Percentiles rank a stretch among this genome's conserved stretches.
phyloP scores from a whole-genome alignment of 2,888 invertebrate species.

The Maniola hyperantus region DNA sequence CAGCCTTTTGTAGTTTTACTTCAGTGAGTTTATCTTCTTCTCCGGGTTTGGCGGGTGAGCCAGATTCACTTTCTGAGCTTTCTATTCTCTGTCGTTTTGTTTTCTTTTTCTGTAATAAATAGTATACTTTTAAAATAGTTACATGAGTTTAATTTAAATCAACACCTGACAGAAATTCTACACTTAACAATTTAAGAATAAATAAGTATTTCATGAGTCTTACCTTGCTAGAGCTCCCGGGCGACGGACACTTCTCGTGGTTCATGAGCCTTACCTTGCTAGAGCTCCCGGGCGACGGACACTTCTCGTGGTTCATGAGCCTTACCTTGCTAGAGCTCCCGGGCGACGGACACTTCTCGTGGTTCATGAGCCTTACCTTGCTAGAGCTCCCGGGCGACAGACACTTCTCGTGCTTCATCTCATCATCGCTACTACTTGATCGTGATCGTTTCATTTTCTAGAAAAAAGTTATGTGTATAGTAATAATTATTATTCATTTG shows the following conservation, averaged over 20 bases:
- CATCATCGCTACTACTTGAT: conserved; percentile 62
- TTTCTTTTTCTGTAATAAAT: conserved; percentile 53
- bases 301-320: conserved; percentile 42
- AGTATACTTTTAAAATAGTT: not conserved
- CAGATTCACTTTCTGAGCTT: conserved; percentile 67
- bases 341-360: conserved; percentile 42
- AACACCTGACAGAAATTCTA: too few species aligned
- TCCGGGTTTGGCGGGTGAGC: conserved; percentile 35
- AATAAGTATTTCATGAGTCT: too few species aligned
- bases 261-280: conserved; percentile 42
- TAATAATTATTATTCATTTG: conserved; percentile 10
- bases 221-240: conserved; percentile 37
- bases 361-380: not conserved
- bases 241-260: conserved; percentile 42
- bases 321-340: conserved; percentile 41
- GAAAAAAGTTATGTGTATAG: conserved; percentile 29
- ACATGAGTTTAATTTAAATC: too few species aligned
- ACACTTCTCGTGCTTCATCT: conserved; percentile 44
- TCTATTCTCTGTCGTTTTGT: conserved; percentile 67
- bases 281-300: conserved; percentile 43
- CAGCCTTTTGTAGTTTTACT: conserved; percentile 52
- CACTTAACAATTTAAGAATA: too few species aligned
- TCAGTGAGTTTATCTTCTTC: conserved; percentile 35
- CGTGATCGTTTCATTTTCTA: conserved; percentile 64
- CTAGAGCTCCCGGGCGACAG: conserved; percentile 42